Conservation (phyloP, 2,888 invertebrate species). For the Dastarcus helophoroides region DNA sequence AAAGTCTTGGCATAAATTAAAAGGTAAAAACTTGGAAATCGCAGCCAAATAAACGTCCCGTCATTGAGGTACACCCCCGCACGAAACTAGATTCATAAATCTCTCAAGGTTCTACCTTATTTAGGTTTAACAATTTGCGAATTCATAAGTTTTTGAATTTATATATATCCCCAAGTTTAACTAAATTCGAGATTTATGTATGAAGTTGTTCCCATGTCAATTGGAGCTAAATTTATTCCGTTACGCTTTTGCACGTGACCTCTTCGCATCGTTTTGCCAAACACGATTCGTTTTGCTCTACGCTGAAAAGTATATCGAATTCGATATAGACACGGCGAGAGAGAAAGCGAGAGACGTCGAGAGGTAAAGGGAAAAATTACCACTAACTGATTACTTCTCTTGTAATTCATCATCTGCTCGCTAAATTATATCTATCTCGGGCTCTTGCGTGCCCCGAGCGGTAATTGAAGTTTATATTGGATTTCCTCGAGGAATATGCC, state of each 20-base stretch:
- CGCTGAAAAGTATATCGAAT: constrained; percentile 8
- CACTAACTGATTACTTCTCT: constrained; percentile 12
- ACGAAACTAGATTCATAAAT: too few relatives aligned
- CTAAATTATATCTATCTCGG: constrained; percentile 13
- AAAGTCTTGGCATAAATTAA: too few relatives aligned
- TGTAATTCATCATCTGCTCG: constrained; percentile 13
- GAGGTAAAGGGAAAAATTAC: constrained; percentile 14
- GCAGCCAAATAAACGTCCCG: too few relatives aligned
- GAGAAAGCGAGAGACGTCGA: background rate
- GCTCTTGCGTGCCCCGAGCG: too few relatives aligned
- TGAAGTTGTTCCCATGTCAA: constrained; percentile 7
- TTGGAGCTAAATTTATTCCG: constrained; percentile 4
- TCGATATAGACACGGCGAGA: background rate
- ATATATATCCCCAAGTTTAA: constrained; percentile 1
- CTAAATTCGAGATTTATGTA: constrained; percentile 5
- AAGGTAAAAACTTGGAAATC: too few relatives aligned
- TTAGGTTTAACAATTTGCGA: too few relatives aligned
- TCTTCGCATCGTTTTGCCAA: constrained; percentile 4
- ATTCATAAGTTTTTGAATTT: too few relatives aligned
- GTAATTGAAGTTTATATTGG: too few relatives aligned
- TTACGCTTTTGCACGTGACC: constrained; percentile 5
- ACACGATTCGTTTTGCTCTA: constrained; percentile 6
- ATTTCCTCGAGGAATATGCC: too few relatives aligned
- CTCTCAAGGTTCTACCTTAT: too few relatives aligned
- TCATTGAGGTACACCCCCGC: too few relatives aligned